Evolutionary conservation across 2,797 vertebrate genomes (phyloP).

Genomic region (Aeoliscus strigatus): DNA sequence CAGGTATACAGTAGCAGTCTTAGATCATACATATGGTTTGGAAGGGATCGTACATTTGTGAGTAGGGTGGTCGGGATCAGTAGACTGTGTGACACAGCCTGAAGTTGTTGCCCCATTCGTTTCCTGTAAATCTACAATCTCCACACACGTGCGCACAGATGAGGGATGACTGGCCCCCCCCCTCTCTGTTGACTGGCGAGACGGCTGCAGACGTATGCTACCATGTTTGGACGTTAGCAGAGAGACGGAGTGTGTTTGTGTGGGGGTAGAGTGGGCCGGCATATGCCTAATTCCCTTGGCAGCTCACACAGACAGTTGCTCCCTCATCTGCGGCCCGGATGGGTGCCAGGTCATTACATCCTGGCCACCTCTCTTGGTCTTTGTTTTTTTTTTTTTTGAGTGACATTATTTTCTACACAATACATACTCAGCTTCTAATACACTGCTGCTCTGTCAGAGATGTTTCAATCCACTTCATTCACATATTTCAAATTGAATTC

Average conservation of each 20-base stretch:
- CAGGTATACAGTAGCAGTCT: no score
- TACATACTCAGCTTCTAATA: no score
- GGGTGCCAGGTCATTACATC: conserved; percentile 47
- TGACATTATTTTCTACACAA: background rate
- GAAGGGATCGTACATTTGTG: no score
- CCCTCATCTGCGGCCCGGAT: conserved; percentile 69
- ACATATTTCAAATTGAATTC: no score
- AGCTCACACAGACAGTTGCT: conserved; percentile 61
- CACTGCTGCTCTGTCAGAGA: no score
- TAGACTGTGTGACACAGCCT: no score
- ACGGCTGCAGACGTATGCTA: conserved; percentile 53
- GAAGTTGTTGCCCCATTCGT: no score
- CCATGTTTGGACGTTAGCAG: conserved; percentile 21
- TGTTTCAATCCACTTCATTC: no score
- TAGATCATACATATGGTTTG: no score
- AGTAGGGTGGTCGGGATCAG: no score
- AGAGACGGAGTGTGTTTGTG: conserved; percentile 14
- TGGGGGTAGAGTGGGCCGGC: conserved; percentile 28
- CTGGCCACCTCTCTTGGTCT: conserved; percentile 37
- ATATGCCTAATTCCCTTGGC: conserved; percentile 58
- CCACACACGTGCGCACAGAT: conserved; percentile 1
- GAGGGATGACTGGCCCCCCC: conserved; percentile 5
- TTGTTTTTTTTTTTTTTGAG: background rate
- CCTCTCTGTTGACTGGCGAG: conserved; percentile 16
- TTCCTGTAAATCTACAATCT: no score